Percentiles rank a stretch among this genome's conserved stretches.
Conservation (phyloP, 2,797 vertebrate species). For the Varecia variegata region DNA sequence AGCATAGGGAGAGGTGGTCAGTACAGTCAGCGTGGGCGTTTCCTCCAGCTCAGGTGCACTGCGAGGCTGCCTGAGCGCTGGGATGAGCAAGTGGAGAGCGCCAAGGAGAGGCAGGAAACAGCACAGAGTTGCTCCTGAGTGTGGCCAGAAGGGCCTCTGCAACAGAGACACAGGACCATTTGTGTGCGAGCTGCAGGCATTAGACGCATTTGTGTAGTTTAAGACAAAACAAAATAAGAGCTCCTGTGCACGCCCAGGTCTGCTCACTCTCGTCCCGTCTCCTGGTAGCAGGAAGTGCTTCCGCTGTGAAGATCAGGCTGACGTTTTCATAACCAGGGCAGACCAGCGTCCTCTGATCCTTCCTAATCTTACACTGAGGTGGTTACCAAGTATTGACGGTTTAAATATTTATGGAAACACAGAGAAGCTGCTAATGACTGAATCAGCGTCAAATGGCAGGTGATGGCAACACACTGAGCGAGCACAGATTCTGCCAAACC, state of each 20-base stretch:
- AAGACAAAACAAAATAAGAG: neutral
- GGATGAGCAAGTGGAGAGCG: accelerated
- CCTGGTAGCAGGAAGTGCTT: neutral
- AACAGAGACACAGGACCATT: accelerated
- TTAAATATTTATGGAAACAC: conserved; percentile 70
- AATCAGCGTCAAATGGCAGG: neutral
- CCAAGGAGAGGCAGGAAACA: neutral
- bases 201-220: neutral
- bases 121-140: neutral
- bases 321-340: conserved; percentile 42
- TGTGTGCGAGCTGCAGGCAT: accelerated
- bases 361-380: conserved; percentile 67
- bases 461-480: neutral
- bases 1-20: accelerated
- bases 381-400: conserved; percentile 45
- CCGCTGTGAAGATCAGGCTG: neutral
- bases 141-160: accelerated
- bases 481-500: neutral
- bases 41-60: accelerated
- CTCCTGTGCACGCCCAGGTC: accelerated
- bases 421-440: neutral
- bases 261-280: neutral
- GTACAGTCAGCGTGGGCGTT: accelerated
- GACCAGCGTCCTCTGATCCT: conserved; percentile 50
- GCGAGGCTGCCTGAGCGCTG: accelerated